These are phyloP conservation scores for Steinernema khuongi DNA, from an alignment of 1,140 invertebrate species.

Conservation along the genomic window DNA sequence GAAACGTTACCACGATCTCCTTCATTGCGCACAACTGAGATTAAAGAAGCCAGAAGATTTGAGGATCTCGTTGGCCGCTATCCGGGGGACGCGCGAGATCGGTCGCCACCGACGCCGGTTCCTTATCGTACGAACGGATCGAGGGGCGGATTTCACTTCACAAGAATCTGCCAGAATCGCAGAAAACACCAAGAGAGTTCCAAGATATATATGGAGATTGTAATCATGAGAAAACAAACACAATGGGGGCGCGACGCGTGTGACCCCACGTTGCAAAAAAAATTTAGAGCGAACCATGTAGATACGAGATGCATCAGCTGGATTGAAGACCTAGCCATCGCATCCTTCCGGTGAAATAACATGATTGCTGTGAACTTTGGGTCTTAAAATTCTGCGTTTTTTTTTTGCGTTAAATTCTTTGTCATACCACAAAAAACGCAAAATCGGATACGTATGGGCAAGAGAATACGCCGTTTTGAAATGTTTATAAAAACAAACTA, in stretches of 20 bases:
- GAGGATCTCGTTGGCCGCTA: background rate
- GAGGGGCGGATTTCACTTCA: background rate
- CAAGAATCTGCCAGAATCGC: background rate
- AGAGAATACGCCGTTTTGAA: too few species aligned
- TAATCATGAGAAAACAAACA: background rate
- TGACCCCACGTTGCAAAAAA: slow-evolving; percentile 11
- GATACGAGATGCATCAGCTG: background rate
- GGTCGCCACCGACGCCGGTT: background rate
- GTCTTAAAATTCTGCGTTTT: too few species aligned
- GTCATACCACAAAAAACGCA: too few species aligned
- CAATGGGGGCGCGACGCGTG: background rate
- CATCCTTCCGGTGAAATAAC: background rate
- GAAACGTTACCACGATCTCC: background rate
- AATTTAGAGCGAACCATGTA: background rate
- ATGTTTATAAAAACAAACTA: too few species aligned
- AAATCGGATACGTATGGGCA: too few species aligned
- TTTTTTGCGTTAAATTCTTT: too few species aligned
- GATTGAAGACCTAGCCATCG: background rate
- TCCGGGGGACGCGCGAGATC: background rate
- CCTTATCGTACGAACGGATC: background rate
- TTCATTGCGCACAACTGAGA: slow-evolving; percentile 9
- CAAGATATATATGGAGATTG: background rate
- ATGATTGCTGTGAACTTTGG: too few species aligned
- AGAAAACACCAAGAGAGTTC: background rate
- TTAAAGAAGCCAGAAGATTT: slow-evolving; percentile 5